Conservation (phyloP, 2,888 invertebrate genomes). For the Strigamia maritima region DNA sequence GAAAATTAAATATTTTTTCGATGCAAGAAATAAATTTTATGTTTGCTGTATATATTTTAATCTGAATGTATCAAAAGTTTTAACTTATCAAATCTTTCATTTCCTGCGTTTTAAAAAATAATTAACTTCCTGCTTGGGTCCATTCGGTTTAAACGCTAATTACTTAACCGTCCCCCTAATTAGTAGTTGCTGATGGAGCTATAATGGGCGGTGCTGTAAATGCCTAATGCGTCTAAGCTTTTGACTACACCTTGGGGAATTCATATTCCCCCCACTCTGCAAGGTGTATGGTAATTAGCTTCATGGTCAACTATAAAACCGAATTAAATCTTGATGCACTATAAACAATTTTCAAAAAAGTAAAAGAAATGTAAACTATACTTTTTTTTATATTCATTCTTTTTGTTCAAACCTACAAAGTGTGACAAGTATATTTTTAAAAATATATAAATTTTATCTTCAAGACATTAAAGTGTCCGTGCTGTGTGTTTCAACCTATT, state of each 20-base stretch:
- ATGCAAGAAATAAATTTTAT: background rate
- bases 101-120: background rate
- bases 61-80: too few relatives aligned
- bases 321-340: too few relatives aligned
- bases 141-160: background rate
- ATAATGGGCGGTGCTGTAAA: background rate
- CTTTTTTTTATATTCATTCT: too few relatives aligned
- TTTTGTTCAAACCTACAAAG: too few relatives aligned
- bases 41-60: background rate
- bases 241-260: constrained; percentile 29
- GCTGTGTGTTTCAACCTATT: background rate
- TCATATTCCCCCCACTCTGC: background rate
- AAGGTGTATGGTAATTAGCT: background rate
- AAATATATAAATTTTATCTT: too few relatives aligned
- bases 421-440: too few relatives aligned
- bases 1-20: background rate
- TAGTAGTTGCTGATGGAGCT: background rate
- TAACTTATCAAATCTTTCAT: background rate
- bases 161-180: constrained; percentile 14
- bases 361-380: too few relatives aligned
- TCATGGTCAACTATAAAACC: background rate
- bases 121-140: background rate
- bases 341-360: too few relatives aligned
- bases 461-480: too few relatives aligned
- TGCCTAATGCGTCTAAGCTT: background rate